Conservation (phyloP, 2,797 vertebrate species). For the Muraenolepis orangiensis region DNA sequence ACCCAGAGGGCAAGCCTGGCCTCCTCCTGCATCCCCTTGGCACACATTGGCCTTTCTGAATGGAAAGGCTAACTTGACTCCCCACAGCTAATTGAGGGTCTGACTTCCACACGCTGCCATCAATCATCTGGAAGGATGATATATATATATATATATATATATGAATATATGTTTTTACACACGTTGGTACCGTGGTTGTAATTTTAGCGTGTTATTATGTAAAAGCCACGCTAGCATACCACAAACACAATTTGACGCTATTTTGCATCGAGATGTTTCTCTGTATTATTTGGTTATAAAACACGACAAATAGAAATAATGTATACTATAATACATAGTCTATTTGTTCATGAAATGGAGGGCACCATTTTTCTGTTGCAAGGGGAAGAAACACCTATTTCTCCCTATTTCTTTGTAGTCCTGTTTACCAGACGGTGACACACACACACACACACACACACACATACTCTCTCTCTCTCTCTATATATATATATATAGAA, state of each 20-base stretch:
- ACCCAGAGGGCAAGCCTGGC: slow-evolving; percentile 59
- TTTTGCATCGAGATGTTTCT: neutral
- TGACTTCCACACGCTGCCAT: slow-evolving; percentile 35
- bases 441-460: too few species aligned
- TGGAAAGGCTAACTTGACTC: slow-evolving; percentile 47
- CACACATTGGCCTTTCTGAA: slow-evolving; percentile 62
- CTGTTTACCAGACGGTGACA: neutral
- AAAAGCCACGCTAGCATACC: neutral
- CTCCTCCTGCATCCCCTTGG: slow-evolving; percentile 51
- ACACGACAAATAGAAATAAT: neutral
- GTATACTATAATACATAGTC: neutral
- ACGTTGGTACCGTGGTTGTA: neutral
- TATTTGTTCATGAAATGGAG: neutral
- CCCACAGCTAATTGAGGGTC: slow-evolving; percentile 40
- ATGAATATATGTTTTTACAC: slow-evolving; percentile 7
- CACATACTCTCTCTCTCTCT: too few species aligned
- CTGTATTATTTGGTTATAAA: neutral
- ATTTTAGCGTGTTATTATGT: neutral
- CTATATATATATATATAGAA: neutral
- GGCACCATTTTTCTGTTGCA: too few species aligned
- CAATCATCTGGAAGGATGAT: slow-evolving; percentile 32
- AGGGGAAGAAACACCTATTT: too few species aligned
- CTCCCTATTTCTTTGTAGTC: neutral
- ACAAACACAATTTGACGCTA: neutral
- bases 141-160: slow-evolving; percentile 7